phyloP scores from a whole-genome alignment of 2,888 invertebrate species.

The Creontiades dilutus region DNA sequence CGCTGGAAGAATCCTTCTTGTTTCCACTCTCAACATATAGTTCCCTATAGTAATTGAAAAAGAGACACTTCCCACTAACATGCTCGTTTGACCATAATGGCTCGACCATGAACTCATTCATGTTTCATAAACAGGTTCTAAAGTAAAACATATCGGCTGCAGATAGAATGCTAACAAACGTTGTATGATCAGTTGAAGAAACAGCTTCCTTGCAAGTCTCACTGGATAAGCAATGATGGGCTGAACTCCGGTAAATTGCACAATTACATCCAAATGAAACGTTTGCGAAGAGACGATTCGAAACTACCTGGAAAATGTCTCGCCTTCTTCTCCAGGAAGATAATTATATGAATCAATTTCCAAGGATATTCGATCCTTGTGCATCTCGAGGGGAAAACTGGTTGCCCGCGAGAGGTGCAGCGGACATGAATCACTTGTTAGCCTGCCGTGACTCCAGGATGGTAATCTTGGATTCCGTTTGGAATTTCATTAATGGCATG shows the following conservation, averaged over 20 bases:
- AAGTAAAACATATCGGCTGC: no score
- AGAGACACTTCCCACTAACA: no score
- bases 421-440: slow-evolving; percentile 44
- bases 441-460: slow-evolving; percentile 49
- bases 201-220: no score
- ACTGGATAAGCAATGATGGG: no score
- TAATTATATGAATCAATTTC: slow-evolving; percentile 58
- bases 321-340: background rate
- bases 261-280: background rate
- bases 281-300: background rate
- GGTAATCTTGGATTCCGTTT: slow-evolving; percentile 57
- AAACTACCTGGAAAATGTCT: background rate
- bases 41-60: no score
- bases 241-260: background rate
- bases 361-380: slow-evolving; percentile 40
- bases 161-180: no score
- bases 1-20: no score
- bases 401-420: slow-evolving; percentile 40
- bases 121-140: no score
- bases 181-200: no score
- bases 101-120: no score
- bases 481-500: slow-evolving; percentile 62
- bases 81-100: no score
- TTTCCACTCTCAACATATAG: no score
- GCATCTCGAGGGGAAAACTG: slow-evolving; percentile 42